Conservation (phyloP, 2,888 invertebrate species). For the Blastobasis adustella region DNA sequence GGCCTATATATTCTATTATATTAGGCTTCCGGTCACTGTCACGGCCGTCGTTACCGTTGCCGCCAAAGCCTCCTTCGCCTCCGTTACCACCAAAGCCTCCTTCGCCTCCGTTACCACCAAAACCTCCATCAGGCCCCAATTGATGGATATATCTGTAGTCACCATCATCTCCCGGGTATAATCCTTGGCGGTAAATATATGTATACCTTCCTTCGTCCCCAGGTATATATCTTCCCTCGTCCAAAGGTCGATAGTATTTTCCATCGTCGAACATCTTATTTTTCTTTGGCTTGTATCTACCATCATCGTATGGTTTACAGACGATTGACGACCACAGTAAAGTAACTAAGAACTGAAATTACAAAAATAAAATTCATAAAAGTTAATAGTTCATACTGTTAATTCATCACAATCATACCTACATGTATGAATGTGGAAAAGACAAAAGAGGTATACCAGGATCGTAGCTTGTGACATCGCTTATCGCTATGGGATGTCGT, state of each 20-base stretch:
- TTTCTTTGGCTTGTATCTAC: slow-evolving; percentile 31
- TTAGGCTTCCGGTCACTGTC: slow-evolving; percentile 20
- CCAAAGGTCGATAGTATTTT: slow-evolving; percentile 53
- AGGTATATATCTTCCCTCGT: slow-evolving; percentile 70
- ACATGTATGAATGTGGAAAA: too few species aligned
- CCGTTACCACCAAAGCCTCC: slow-evolving; percentile 34
- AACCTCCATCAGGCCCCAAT: slow-evolving; percentile 43
- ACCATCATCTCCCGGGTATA: slow-evolving; percentile 57
- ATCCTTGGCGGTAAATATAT: slow-evolving; percentile 50
- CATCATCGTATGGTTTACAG: slow-evolving; percentile 43
- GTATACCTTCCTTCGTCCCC: slow-evolving; percentile 71
- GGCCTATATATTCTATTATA: slow-evolving; percentile 46
- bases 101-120: slow-evolving; percentile 33
- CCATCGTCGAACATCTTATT: slow-evolving; percentile 35
- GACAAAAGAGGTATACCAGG: too few species aligned
- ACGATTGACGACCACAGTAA: slow-evolving; percentile 33
- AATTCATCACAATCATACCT: too few species aligned
- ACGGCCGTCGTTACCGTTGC: slow-evolving; percentile 23
- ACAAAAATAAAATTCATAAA: not conserved
- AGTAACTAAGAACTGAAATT: slow-evolving; percentile 37
- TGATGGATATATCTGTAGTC: slow-evolving; percentile 67
- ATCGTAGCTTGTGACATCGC: too few species aligned
- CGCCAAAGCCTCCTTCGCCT: slow-evolving; percentile 28
- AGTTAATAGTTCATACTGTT: too few species aligned
- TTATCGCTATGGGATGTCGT: too few species aligned